These are phyloP conservation scores for Phycodurus eques DNA, from an alignment of 2,113 vertebrate species.

Conservation along the genomic window DNA sequence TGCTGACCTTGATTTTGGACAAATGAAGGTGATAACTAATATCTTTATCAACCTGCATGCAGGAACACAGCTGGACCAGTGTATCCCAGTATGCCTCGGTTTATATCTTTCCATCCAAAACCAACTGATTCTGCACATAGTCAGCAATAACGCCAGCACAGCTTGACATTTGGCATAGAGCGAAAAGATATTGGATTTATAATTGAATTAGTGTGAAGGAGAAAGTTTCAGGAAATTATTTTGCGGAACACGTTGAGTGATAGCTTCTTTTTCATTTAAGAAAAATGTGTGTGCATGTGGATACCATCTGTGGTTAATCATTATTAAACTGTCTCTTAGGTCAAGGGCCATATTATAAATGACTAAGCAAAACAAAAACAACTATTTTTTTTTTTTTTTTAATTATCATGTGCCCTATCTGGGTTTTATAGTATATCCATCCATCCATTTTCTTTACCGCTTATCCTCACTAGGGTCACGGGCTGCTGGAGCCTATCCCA, in stretches of 20 bases:
- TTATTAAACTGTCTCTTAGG: background rate
- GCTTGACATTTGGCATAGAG: slow-evolving; percentile 67
- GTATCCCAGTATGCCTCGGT: slow-evolving; percentile 50
- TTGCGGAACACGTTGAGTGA: slow-evolving; percentile 41
- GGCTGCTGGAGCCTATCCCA: too few relatives aligned
- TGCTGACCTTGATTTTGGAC: slow-evolving; percentile 43
- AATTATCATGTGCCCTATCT: background rate
- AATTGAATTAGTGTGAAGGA: slow-evolving; percentile 64
- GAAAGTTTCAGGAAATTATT: slow-evolving; percentile 48
- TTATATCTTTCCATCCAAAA: slow-evolving; percentile 55
- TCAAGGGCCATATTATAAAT: background rate
- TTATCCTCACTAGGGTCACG: too few relatives aligned
- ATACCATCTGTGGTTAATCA: slow-evolving; percentile 18
- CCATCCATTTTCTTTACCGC: too few relatives aligned
- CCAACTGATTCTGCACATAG: slow-evolving; percentile 61
- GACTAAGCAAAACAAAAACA: background rate
- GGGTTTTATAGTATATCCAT: background rate
- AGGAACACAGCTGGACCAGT: slow-evolving; percentile 41
- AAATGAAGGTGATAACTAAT: slow-evolving; percentile 37
- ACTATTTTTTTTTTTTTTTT: background rate
- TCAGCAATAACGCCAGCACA: slow-evolving; percentile 61
- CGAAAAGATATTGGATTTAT: slow-evolving; percentile 70
- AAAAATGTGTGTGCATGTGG: slow-evolving; percentile 4
- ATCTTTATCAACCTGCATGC: slow-evolving; percentile 52
- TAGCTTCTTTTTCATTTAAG: slow-evolving; percentile 26